Evolutionary conservation across 2,888 invertebrate species (phyloP).

Genomic region (Acleris cristana): DNA sequence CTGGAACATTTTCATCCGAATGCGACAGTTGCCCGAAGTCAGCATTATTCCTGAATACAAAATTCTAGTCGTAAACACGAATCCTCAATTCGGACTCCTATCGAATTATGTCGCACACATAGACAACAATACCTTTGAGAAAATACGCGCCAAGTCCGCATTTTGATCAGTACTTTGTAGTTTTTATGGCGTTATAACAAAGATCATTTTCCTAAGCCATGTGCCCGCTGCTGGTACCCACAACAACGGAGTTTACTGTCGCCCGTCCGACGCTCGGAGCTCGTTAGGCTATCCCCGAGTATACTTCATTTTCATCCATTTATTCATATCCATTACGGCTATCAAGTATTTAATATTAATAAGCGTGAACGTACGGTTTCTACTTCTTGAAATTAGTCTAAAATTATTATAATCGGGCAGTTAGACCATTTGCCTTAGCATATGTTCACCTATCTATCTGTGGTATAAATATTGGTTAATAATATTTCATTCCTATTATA

Average conservation of each 20-base stretch:
- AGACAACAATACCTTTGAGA: slow-evolving; percentile 9
- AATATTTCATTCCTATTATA: too few relatives aligned
- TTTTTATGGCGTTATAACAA: slow-evolving; percentile 21
- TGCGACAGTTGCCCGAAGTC: slow-evolving; percentile 17
- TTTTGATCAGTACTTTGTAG: neutral
- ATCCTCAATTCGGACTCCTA: slow-evolving; percentile 48
- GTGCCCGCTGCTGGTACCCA: slow-evolving; percentile 44
- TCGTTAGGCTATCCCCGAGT: slow-evolving; percentile 51
- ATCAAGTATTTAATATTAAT: slow-evolving; percentile 51
- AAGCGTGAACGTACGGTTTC: slow-evolving; percentile 8
- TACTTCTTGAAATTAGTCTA: neutral
- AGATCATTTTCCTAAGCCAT: slow-evolving; percentile 16
- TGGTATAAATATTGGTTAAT: too few relatives aligned
- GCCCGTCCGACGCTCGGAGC: slow-evolving; percentile 47
- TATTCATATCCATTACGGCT: slow-evolving; percentile 50
- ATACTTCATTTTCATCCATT: slow-evolving; percentile 47
- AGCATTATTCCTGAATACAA: slow-evolving; percentile 29
- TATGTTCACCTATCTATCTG: too few relatives aligned
- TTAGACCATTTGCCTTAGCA: too few relatives aligned
- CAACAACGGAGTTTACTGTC: slow-evolving; percentile 46
- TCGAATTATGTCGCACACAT: slow-evolving; percentile 44
- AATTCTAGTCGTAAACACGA: slow-evolving; percentile 43
- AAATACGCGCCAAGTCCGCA: slow-evolving; percentile 10
- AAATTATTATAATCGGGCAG: too few relatives aligned
- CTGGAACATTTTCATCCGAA: slow-evolving; percentile 19